Percentiles rank a stretch among this genome's conserved stretches.
These are phyloP conservation scores for Resseliella maxima DNA, from an alignment of 2,888 invertebrate genomes.

Conservation along the genomic window DNA sequence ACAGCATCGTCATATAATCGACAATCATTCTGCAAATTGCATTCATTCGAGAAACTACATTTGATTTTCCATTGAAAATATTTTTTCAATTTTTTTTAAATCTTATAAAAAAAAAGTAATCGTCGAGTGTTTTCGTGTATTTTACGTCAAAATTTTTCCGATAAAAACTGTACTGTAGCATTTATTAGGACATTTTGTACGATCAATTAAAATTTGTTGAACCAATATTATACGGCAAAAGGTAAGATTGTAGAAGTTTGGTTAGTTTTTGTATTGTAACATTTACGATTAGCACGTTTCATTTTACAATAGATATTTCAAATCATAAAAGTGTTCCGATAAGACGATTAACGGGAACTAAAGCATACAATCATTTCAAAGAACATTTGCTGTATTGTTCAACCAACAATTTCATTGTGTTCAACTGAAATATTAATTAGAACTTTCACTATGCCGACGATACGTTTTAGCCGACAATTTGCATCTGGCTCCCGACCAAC, in stretches of 20 bases:
- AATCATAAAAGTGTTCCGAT: background rate
- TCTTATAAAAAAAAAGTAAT: background rate
- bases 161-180: background rate
- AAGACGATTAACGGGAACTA: background rate
- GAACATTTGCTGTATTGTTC: background rate
- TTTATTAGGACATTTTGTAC: background rate
- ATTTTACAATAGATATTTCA: background rate
- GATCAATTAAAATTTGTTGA: background rate
- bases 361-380: background rate
- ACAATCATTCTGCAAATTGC: background rate
- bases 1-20: background rate
- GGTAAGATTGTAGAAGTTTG: background rate
- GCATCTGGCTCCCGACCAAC: conserved; percentile 67
- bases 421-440: background rate
- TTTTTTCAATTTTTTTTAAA: background rate
- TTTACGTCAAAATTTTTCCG: background rate
- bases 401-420: background rate
- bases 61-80: background rate
- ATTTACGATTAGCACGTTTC: background rate
- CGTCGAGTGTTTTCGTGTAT: background rate
- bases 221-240: background rate
- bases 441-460: conserved; percentile 5
- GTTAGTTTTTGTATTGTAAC: background rate
- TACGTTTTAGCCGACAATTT: conserved; percentile 62
- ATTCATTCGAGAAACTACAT: background rate